Percentiles rank a stretch among this genome's conserved stretches.
These are phyloP conservation scores for Drosophila kokeensis DNA, from an alignment of 2,888 invertebrate genomes.

Conservation along the genomic window DNA sequence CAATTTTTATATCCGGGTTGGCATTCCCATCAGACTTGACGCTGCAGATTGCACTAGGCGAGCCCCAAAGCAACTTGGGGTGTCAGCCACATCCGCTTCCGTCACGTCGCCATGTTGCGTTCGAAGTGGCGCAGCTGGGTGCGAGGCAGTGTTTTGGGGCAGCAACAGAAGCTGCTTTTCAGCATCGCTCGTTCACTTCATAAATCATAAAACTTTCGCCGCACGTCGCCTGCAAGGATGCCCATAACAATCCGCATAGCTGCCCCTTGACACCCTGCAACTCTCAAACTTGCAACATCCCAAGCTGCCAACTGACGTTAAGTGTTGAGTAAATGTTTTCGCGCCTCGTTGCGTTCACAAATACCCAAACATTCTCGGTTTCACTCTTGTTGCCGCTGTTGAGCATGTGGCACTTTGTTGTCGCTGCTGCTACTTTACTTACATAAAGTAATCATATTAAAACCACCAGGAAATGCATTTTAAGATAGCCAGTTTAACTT, in stretches of 20 bases:
- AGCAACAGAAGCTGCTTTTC: slow-evolving; percentile 56
- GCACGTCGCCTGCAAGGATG: slow-evolving; percentile 62
- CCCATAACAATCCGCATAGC: slow-evolving; percentile 1
- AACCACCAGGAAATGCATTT: slow-evolving; percentile 29
- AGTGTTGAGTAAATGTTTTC: slow-evolving; percentile 81
- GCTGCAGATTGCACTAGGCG: slow-evolving; percentile 14
- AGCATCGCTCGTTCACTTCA: slow-evolving; percentile 65
- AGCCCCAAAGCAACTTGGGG: slow-evolving; percentile 33
- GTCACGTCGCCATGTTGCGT: slow-evolving; percentile 41
- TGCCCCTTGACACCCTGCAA: slow-evolving; percentile 6
- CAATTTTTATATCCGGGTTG: slow-evolving; percentile 75
- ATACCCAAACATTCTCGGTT: slow-evolving; percentile 65
- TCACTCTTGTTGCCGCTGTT: slow-evolving; percentile 21
- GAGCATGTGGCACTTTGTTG: slow-evolving; percentile 66
- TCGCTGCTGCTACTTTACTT: slow-evolving; percentile 38
- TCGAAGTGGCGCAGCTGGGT: slow-evolving; percentile 23
- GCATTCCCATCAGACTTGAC: slow-evolving; percentile 46
- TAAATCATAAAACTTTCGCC: slow-evolving; percentile 80
- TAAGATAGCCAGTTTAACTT: slow-evolving; percentile 14
- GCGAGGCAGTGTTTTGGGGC: background rate
- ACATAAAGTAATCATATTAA: slow-evolving; percentile 39
- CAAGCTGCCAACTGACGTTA: slow-evolving; percentile 69
- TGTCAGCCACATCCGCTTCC: slow-evolving; percentile 65
- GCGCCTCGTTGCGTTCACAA: slow-evolving; percentile 75
- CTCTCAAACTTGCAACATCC: slow-evolving; percentile 55